phyloP scores from a whole-genome alignment of 2,888 invertebrate species.

The Thelaira solivaga region DNA sequence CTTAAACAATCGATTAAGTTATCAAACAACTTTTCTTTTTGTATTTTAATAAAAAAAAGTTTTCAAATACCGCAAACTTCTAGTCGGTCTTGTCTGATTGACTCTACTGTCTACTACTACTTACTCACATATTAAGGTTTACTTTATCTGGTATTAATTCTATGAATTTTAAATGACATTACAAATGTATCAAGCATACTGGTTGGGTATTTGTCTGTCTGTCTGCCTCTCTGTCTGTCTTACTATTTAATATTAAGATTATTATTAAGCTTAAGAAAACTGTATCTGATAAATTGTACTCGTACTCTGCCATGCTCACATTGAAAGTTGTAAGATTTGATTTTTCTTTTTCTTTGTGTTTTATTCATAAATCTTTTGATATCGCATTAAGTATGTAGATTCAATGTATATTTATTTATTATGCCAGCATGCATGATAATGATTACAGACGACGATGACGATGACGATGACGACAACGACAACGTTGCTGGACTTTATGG shows the following conservation, averaged over 20 bases:
- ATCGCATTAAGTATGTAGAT: conserved; percentile 37
- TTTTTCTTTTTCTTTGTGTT: neutral
- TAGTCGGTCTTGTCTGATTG: no score
- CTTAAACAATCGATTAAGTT: neutral
- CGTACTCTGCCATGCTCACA: neutral
- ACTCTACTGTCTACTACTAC: no score
- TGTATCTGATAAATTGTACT: conserved; percentile 21
- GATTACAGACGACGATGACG: conserved; percentile 8
- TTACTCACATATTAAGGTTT: no score
- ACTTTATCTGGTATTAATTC: no score
- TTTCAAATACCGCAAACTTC: no score
- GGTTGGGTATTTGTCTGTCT: neutral
- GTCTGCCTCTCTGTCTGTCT: neutral
- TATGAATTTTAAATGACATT: no score
- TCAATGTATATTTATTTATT: conserved; percentile 23
- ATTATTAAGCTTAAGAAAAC: conserved; percentile 28
- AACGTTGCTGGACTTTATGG: neutral
- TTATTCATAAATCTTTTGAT: conserved; percentile 44
- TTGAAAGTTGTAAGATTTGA: conserved; percentile 32
- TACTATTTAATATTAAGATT: conserved; percentile 14
- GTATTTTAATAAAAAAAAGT: neutral
- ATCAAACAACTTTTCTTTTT: neutral
- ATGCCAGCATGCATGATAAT: conserved; percentile 38
- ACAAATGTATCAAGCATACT: no score
- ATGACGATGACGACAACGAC: no score